Base-by-base conservation (phyloP, 2,797 vertebrate species). In the Enteromius viviparus region DNA sequence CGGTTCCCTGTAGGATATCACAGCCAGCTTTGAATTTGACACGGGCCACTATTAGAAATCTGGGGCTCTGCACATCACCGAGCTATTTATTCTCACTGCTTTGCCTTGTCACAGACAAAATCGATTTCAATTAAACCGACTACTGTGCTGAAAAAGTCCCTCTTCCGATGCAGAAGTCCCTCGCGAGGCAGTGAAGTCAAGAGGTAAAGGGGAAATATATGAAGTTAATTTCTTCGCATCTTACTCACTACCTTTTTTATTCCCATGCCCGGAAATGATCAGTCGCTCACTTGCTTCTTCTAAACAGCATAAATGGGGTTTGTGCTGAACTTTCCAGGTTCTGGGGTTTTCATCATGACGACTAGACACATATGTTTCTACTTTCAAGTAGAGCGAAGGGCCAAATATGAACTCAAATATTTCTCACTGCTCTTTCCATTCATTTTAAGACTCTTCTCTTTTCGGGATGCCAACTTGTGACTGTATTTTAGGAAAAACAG, bases 81-180 rank as follows among this genome's bases (percentile, higher is more conserved):
- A 37, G 82, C 88, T 87, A 90, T 93, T 90, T 87, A 89, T 92
- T 92, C 91, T 85, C 87, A 8, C 83, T 84, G 87, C 87, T 89
- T 92, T 90, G 75, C 89, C 87, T 88, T 69, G 64, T 85, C 77
- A 80, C 87, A 91, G 87, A 88, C 87, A 88, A 93, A 89, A 94
- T 94, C 92, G 89, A 94, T 94, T 94, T 94, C 87, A 93, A 93
- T 94, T 92, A 92, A 93, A 94, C 84, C 62, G 75, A 85, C 78
- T 60, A 58, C 79, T n/a, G 69, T 62, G 81, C 77, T 86, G 89
- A 82, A 87, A 87, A 82, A 66, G 77, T 53, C 29, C 34, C 37
- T 58, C 70, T 74, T 53, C 49, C 8, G 15, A 77, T 83, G 62
- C 80, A 80, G 45, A 78, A 40, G 32, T 77, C 68, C 55, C 70